Evolutionary conservation across 2,797 vertebrate genomes (phyloP).

Genomic region (Cuculus canorus): DNA sequence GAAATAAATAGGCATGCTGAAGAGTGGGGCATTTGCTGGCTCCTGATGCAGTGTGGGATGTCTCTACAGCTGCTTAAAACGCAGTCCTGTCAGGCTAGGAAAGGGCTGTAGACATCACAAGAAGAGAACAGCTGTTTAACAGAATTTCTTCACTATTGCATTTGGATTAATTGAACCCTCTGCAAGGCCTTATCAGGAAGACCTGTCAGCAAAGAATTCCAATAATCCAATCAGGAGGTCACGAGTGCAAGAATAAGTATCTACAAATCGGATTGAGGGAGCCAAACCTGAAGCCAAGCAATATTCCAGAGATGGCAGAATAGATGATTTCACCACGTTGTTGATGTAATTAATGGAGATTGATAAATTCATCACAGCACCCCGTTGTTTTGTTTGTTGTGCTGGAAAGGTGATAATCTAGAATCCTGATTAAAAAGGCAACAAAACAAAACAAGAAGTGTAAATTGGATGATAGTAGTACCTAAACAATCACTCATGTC

Average conservation of each 20-base stretch:
- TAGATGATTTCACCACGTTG: constrained; percentile 46
- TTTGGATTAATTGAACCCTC: constrained; percentile 67
- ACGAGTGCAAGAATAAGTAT: constrained; percentile 72
- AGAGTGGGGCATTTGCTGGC: neutral
- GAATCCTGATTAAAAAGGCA: constrained; percentile 7
- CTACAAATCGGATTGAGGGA: constrained; percentile 68
- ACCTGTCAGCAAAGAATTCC: constrained; percentile 76
- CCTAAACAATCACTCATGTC: neutral
- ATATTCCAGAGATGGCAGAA: constrained; percentile 69
- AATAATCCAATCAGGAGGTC: constrained; percentile 75
- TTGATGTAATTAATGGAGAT: constrained; percentile 53
- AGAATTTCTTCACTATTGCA: constrained; percentile 50
- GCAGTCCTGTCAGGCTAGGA: neutral
- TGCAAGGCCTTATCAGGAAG: constrained; percentile 70
- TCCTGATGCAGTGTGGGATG: neutral
- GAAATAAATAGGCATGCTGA: neutral
- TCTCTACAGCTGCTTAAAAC: neutral
- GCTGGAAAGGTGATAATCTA: neutral
- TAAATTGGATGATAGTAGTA: neutral
- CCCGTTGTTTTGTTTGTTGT: neutral
- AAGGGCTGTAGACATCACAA: neutral
- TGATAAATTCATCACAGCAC: constrained; percentile 9
- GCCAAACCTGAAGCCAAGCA: constrained; percentile 58
- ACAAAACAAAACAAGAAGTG: neutral
- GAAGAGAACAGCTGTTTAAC: constrained; percentile 28